phyloP scores from a whole-genome alignment of 2,113 vertebrate genomes.

The Anser cygnoides region DNA sequence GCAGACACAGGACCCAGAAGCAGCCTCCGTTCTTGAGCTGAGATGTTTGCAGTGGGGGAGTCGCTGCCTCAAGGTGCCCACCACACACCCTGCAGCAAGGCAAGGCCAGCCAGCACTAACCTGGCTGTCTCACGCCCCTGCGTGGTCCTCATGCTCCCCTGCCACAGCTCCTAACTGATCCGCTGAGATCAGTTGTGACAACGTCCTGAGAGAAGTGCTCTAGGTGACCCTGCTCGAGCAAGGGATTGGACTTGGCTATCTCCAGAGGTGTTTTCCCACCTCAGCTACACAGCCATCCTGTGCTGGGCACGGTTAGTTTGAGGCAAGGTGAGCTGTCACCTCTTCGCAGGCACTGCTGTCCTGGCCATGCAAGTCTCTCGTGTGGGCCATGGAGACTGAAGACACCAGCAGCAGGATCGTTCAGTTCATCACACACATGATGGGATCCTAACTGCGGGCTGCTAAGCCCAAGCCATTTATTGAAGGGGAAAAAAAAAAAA shows the following conservation, averaged over 20 bases:
- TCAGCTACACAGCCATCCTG: background rate
- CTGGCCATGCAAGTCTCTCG: accelerated
- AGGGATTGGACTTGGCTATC: background rate
- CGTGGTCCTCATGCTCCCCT: background rate
- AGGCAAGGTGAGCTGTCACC: background rate
- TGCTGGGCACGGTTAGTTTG: background rate
- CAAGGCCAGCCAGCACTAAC: background rate
- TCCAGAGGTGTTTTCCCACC: background rate
- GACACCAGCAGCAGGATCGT: background rate
- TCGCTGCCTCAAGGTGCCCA: background rate
- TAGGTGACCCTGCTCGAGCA: background rate
- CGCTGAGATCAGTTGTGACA: too few relatives aligned
- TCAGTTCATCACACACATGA: background rate
- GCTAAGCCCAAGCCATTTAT: background rate
- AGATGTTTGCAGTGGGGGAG: background rate
- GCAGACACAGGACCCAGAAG: background rate
- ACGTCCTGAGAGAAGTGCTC: accelerated
- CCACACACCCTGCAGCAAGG: background rate
- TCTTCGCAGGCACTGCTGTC: background rate
- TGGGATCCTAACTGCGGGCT: background rate
- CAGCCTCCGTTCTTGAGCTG: background rate
- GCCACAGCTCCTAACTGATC: background rate
- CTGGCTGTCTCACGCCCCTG: background rate
- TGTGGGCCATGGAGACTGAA: background rate
- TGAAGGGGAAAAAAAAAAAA: background rate